Evolutionary conservation across 92 coral and sea anemone species (phyloP).

Genomic region (Phenganax stokvisi): DNA sequence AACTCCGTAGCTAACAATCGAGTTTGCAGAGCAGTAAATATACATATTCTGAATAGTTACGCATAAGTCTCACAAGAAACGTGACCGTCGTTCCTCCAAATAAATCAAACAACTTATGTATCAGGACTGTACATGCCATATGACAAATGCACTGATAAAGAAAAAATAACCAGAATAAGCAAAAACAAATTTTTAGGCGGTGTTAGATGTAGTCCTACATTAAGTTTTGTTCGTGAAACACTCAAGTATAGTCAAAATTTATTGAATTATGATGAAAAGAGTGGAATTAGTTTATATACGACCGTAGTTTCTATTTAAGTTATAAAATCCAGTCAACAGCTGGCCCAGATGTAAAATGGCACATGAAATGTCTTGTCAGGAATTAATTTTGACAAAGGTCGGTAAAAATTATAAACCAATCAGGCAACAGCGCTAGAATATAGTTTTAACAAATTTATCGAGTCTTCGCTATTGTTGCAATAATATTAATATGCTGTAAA

Average conservation of each 20-base stretch:
- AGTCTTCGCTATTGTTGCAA: neutral
- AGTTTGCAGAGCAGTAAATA: too few species aligned
- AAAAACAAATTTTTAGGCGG: too few species aligned
- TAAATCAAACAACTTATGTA: too few species aligned
- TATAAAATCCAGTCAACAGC: slow-evolving; percentile 15
- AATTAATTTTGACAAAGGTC: slow-evolving; percentile 9
- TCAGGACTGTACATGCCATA: too few species aligned
- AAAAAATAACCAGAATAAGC: too few species aligned
- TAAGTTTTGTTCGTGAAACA: neutral
- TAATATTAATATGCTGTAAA: neutral
- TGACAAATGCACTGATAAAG: too few species aligned
- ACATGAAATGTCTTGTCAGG: slow-evolving; percentile 11
- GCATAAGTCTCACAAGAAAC: too few species aligned
- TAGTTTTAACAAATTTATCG: slow-evolving; percentile 1
- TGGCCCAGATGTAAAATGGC: slow-evolving; percentile 7
- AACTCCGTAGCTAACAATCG: too few species aligned
- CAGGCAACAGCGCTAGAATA: slow-evolving; percentile 5
- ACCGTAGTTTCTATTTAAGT: neutral
- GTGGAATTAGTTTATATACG: neutral
- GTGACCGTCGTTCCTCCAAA: too few species aligned
- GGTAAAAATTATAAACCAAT: slow-evolving; percentile 16
- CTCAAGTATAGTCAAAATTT: neutral
- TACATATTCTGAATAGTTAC: too few species aligned
- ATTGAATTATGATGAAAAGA: neutral
- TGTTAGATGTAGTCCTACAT: neutral